Evolutionary conservation across 2,888 invertebrate species (phyloP).

Genomic region (Trachelus tabidus): DNA sequence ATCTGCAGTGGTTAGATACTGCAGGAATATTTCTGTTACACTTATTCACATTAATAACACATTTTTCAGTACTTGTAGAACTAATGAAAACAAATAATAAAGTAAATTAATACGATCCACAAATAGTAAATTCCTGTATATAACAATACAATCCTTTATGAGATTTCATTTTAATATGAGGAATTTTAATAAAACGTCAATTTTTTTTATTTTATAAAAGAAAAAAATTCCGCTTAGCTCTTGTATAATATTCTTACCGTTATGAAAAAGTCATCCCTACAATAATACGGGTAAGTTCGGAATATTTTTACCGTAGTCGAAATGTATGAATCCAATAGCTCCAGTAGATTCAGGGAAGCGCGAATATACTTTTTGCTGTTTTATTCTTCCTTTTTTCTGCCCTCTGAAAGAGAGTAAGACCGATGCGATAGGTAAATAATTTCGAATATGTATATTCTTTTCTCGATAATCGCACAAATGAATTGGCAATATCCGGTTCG

Average conservation of each 20-base stretch:
- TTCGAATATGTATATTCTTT: not conserved
- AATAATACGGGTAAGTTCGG: not conserved
- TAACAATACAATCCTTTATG: not conserved
- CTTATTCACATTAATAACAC: not conserved
- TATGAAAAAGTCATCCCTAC: not conserved
- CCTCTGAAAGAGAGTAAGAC: not conserved
- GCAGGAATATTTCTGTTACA: not conserved
- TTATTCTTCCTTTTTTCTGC: not conserved
- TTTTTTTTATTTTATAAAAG: not conserved
- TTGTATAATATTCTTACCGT: not conserved
- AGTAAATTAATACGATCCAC: not conserved
- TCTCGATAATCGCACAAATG: slow-evolving; percentile 10
- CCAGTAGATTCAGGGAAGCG: not conserved
- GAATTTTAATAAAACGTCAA: not conserved
- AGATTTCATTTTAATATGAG: not conserved
- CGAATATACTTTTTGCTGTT: not conserved
- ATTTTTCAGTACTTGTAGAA: not conserved
- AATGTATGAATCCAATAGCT: not conserved
- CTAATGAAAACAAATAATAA: not conserved
- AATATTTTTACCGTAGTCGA: not conserved
- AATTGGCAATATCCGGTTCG: slow-evolving; percentile 34
- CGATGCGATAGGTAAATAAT: not conserved
- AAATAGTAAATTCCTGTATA: not conserved
- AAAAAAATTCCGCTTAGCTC: not conserved
- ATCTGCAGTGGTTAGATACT: not conserved